Base-by-base conservation (phyloP, 2,113 vertebrate genomes). In the Tachycineta bicolor region DNA sequence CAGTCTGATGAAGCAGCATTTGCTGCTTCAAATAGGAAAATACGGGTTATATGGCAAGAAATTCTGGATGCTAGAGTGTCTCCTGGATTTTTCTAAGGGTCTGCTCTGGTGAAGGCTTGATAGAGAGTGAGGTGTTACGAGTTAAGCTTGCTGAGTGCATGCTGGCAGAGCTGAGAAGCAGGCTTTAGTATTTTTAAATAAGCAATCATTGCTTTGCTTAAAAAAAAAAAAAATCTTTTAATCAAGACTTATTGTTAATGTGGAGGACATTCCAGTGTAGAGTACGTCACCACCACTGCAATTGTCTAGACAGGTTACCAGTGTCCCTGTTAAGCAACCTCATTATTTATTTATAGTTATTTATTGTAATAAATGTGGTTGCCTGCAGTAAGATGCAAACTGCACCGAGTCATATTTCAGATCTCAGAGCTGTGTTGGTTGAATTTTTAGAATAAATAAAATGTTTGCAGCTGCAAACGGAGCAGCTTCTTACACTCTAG, bases 261-360 rank as follows among this genome's bases (percentile, higher is more conserved):
- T 77, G 34, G 77, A 90, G 44, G 88, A 83, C 28, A 8, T 96
- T 90, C 88, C 69, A 75, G 79, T 60, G 73, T 73, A 56, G 85
- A 67, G 49, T 95, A 63, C 14, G 23, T 95, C 85, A 92, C 73
- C 11, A 93, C 73, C 11, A 6, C 88, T 4, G 6, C 8, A 10
- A 64, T 71, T 93, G 96, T 96, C 96, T 96, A 95, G 96, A 96
- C 94, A 93, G 93, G 88, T 96, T 94, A 90, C 73, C 85, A 31
- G 0, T 86, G 76, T 89, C 93, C 49, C 90, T 64, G 83, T 92
- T 86, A 90, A 81, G 90, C 92, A 94, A 83, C 23, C 73, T 94
- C 90, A 89, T 96, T 89, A 88, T 93, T 97, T 96, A 96, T 97
- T 97, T 94, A 96, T 90, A 94, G 92, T 94, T 94, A 94, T 94